Evolutionary conservation across 2,797 vertebrate species (phyloP).

Genomic region (Melanotaenia boesemani): DNA sequence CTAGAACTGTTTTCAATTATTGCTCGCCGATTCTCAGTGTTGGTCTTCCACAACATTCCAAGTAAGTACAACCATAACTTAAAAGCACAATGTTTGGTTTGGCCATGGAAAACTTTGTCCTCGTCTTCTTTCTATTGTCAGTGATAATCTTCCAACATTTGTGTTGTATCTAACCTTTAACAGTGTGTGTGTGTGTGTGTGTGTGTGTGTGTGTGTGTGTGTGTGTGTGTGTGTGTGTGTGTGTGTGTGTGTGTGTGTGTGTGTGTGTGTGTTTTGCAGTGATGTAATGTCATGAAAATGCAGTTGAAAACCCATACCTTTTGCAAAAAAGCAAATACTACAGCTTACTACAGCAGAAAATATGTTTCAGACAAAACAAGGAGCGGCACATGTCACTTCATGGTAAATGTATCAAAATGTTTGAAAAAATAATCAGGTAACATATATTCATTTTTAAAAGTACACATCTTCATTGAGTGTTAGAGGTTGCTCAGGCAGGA

Average conservation of each 20-base stretch:
- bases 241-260: neutral
- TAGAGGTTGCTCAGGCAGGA: too few species aligned
- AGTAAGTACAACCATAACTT: conserved; percentile 72
- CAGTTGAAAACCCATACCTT: conserved; percentile 10
- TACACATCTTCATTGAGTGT: too few species aligned
- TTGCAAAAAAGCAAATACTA: neutral
- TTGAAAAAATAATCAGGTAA: too few species aligned
- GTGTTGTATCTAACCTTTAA: conserved; percentile 15
- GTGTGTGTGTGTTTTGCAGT: conserved; percentile 3
- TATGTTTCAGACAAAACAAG: neutral
- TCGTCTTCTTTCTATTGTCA: conserved; percentile 49
- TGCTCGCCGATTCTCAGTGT: conserved; percentile 63
- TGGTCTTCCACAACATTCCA: conserved; percentile 75
- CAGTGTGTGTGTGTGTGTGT: neutral
- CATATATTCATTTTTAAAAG: too few species aligned
- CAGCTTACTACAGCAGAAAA: neutral
- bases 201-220: too few species aligned
- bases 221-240: too few species aligned
- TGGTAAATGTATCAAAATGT: too few species aligned
- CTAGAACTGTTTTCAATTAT: conserved; percentile 76
- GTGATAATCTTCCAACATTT: conserved; percentile 34
- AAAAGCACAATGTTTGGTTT: conserved; percentile 76
- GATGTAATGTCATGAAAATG: conserved; percentile 34
- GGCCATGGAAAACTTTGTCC: conserved; percentile 41
- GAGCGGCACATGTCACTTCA: too few species aligned